Conservation (phyloP, 1,140 invertebrate genomes). For the Pseudomyrmex gracilis region DNA sequence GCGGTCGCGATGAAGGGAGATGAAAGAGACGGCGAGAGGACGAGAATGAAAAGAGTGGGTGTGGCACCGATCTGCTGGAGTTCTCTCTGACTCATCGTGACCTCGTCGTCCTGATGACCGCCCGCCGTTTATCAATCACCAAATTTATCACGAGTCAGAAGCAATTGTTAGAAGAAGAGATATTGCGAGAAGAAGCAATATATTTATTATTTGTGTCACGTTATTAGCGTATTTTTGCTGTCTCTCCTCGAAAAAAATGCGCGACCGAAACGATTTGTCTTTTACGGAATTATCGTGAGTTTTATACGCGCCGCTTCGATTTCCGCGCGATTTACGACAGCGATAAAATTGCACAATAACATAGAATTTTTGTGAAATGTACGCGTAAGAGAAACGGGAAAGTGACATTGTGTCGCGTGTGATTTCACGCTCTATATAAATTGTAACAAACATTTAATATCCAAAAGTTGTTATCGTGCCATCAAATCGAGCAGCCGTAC, state of each 20-base stretch:
- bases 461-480: conserved; percentile 2
- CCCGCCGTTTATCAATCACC: conserved; percentile 22
- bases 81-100: conserved; percentile 78
- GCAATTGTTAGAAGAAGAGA: conserved; percentile 4
- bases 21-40: conserved; percentile 59
- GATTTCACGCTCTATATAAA: conserved; percentile 45
- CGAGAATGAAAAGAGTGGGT: conserved; percentile 76
- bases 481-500: conserved; percentile 51
- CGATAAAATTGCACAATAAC: not conserved
- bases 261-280: too few species aligned
- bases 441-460: conserved; percentile 23
- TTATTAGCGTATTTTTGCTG: too few species aligned
- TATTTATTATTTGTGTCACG: not conserved
- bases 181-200: not conserved
- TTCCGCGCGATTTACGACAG: too few species aligned
- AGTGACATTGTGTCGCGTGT: not conserved
- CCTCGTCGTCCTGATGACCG: conserved; percentile 43
- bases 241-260: too few species aligned
- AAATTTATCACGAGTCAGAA: conserved; percentile 25
- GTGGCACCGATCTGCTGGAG: conserved; percentile 68
- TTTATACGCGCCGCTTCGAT: too few species aligned
- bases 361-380: not conserved
- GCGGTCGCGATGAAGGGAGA: conserved; percentile 57
- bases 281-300: too few species aligned
- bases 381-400: not conserved